Percentiles rank a stretch among this genome's conserved stretches.
Conservation (phyloP, 2,797 vertebrate genomes). For the Macropus fuliginosus region DNA sequence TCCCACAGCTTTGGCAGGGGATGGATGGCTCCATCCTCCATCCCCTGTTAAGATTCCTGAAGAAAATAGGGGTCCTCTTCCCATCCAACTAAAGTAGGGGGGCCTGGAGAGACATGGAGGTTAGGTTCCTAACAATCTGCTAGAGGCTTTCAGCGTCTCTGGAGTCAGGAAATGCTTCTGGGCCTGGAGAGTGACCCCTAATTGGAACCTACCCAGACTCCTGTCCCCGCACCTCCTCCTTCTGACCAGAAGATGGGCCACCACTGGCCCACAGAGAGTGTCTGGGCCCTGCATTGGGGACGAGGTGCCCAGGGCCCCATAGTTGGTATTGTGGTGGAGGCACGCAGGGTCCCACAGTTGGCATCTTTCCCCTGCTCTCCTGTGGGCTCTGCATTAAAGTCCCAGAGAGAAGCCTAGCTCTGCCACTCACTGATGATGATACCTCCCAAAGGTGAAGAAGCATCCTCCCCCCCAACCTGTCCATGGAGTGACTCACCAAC, state of each 20-base stretch:
- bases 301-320: too few species aligned
- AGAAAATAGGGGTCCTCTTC: constrained; percentile 41
- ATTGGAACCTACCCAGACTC: not conserved
- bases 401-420: not conserved
- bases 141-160: not conserved
- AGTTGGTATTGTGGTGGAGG: too few species aligned
- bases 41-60: not conserved
- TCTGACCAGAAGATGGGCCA: not conserved
- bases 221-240: not conserved
- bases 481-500: too few species aligned
- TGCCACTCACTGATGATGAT: too few species aligned
- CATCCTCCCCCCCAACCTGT: too few species aligned
- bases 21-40: not conserved
- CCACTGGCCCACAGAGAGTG: too few species aligned
- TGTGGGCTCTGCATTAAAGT: too few species aligned
- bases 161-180: not conserved
- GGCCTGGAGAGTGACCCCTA: not conserved
- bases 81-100: constrained; percentile 38
- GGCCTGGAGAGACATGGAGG: constrained; percentile 21
- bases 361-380: too few species aligned
- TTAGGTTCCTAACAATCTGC: not conserved
- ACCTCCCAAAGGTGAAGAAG: too few species aligned
- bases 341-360: too few species aligned
- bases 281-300: too few species aligned
- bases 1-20: not conserved